These are phyloP conservation scores for Apamea anceps DNA, from an alignment of 2,888 invertebrate genomes.

Conservation along the genomic window DNA sequence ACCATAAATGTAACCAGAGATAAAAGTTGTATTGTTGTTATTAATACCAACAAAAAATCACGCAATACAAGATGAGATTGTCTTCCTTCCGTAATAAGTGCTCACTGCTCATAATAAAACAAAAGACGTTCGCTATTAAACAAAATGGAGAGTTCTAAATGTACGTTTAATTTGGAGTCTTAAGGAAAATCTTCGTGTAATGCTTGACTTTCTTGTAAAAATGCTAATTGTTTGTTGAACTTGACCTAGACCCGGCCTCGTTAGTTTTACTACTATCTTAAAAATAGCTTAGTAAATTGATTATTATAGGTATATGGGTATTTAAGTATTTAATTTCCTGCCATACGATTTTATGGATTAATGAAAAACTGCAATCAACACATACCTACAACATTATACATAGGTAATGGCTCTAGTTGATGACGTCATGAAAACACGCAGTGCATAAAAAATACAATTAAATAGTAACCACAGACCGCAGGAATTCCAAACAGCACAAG, in stretches of 20 bases:
- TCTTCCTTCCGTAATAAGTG: slow-evolving; percentile 24
- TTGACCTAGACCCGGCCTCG: slow-evolving; percentile 51
- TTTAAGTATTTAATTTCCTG: neutral
- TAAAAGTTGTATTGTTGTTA: slow-evolving; percentile 20
- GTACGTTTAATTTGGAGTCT: slow-evolving; percentile 25
- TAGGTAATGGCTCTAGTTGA: slow-evolving; percentile 23
- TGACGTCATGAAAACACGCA: slow-evolving; percentile 9
- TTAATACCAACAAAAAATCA: slow-evolving; percentile 12
- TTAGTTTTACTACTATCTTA: slow-evolving; percentile 23
- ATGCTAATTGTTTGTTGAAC: slow-evolving; percentile 53
- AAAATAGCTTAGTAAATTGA: neutral
- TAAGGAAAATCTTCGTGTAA: slow-evolving; percentile 28
- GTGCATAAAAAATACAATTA: slow-evolving; percentile 1
- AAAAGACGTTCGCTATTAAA: slow-evolving; percentile 21
- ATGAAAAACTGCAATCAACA: slow-evolving; percentile 5
- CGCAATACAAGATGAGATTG: slow-evolving; percentile 26
- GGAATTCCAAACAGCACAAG: slow-evolving; percentile 34
- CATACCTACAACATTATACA: neutral
- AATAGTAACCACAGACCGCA: slow-evolving; percentile 34
- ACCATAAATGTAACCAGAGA: neutral
- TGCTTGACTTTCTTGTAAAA: slow-evolving; percentile 36
- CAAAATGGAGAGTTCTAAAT: slow-evolving; percentile 18
- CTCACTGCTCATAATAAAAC: slow-evolving; percentile 20
- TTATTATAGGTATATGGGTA: neutral
- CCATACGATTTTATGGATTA: neutral